phyloP scores from a whole-genome alignment of 1,140 invertebrate genomes.

The Elymnias hypermnestra region DNA sequence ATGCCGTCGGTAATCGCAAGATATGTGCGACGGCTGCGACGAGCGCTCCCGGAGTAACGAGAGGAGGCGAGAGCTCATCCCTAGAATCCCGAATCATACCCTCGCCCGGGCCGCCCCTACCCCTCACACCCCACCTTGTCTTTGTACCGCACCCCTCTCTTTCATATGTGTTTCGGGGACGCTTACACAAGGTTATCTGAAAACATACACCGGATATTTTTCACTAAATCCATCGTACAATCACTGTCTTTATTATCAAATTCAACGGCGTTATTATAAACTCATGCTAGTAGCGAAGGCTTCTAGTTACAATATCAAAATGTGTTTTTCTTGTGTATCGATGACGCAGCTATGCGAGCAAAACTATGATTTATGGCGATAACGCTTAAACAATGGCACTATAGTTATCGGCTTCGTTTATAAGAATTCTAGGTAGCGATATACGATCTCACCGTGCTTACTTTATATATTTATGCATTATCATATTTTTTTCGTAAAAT shows the following conservation, averaged over 20 bases:
- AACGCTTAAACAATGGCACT: slow-evolving; percentile 39
- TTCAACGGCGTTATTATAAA: too few species aligned
- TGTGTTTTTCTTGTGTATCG: slow-evolving; percentile 27
- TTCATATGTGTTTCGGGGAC: slow-evolving; percentile 52
- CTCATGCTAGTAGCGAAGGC: too few species aligned
- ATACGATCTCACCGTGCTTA: too few species aligned
- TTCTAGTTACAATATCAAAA: slow-evolving; percentile 9
- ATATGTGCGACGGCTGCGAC: slow-evolving; percentile 61
- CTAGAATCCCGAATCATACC: slow-evolving; percentile 72
- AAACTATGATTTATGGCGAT: slow-evolving; percentile 14
- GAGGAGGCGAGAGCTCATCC: slow-evolving; percentile 73
- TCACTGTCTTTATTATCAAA: not conserved
- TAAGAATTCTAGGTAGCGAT: slow-evolving; percentile 40
- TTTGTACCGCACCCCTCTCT: slow-evolving; percentile 65
- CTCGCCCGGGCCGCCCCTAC: slow-evolving; percentile 57
- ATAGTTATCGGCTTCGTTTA: slow-evolving; percentile 38
- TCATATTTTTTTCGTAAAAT: slow-evolving; percentile 23
- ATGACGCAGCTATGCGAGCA: slow-evolving; percentile 16
- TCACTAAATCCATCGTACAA: not conserved
- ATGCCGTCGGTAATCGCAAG: slow-evolving; percentile 24
- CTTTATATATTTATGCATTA: not conserved
- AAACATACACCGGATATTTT: slow-evolving; percentile 31
- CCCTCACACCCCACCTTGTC: slow-evolving; percentile 50
- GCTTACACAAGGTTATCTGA: slow-evolving; percentile 55
- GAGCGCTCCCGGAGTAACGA: slow-evolving; percentile 67